These are phyloP conservation scores for Boleophthalmus pectinirostris DNA, from an alignment of 2,113 vertebrate species.

Conservation along the genomic window DNA sequence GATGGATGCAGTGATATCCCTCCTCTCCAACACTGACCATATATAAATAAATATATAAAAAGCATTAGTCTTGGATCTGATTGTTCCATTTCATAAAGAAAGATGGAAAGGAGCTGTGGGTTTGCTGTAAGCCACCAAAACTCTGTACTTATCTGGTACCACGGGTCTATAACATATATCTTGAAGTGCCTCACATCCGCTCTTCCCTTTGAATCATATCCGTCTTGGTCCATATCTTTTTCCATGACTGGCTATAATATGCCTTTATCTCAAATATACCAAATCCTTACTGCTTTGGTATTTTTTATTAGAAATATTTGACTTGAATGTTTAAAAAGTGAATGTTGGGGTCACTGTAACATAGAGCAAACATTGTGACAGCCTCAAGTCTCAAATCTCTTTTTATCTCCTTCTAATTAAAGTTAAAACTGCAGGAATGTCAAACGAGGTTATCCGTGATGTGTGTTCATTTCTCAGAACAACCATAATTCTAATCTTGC, in stretches of 20 bases:
- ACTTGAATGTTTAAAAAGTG: slow-evolving; percentile 15
- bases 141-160: slow-evolving; percentile 34
- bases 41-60: background rate
- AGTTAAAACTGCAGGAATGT: slow-evolving; percentile 5
- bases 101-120: slow-evolving; percentile 7
- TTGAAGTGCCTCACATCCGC: slow-evolving; percentile 15
- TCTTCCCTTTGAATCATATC: slow-evolving; percentile 42
- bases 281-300: slow-evolving; percentile 10
- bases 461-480: slow-evolving; percentile 1
- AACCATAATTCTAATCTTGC: slow-evolving; percentile 4
- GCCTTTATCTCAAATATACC: slow-evolving; percentile 37
- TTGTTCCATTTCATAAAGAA: background rate
- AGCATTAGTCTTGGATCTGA: background rate
- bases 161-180: slow-evolving; percentile 39
- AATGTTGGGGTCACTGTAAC: slow-evolving; percentile 10
- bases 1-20: background rate
- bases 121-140: slow-evolving; percentile 16
- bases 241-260: slow-evolving; percentile 33
- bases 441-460: background rate
- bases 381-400: background rate
- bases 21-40: background rate
- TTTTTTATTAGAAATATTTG: slow-evolving; percentile 21
- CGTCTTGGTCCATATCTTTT: slow-evolving; percentile 30
- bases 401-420: slow-evolving; percentile 6
- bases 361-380: background rate